Evolutionary conservation across 2,797 vertebrate genomes (phyloP), one percentile per base, ranked within the genome.

Genomic region (Chaunax sp.): DNA sequence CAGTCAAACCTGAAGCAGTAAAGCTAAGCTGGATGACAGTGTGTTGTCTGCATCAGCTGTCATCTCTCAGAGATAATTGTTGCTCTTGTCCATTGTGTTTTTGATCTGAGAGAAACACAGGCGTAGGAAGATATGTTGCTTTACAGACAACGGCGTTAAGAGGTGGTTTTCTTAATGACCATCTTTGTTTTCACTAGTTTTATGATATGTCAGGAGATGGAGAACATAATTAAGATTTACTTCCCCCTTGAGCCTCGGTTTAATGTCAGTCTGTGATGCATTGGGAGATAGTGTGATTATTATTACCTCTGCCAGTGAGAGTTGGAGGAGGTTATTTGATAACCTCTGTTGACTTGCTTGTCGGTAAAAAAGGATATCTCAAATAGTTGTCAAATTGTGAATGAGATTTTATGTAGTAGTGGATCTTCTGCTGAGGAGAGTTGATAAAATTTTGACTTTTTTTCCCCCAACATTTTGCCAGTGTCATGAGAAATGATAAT

Each of bases 71-170:
- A 84, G 64, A 83, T 90, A 85, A 88, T 88, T 89, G 64, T 47
- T 61, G 61, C 64, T 52, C 81, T 85, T 81, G 83, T 86, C 81
- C 61, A 78, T 91, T 83, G 84, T 10, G 18, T 75, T 75, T 82
- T 63, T 81, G 71, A 87, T 87, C 72, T 62, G 68, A 63, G 58
- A 72, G 47, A 83, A 68, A 67, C 6, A 9, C 53, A 63, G 55
- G 44, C 50, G 1, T 57, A 38, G 33, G 26, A 55, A 67, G 46
- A 67, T 23, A 13, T 56, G 45, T 58, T 7, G 4, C 46, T 72
- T 67, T 41, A 65, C 47, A 77, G 61, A 63, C 8, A 53, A 22
- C 2, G 3, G 30, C 61, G 60, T 65, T 30, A 72, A 84, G 50
- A 71, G 66, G 50, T 77, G 44, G 15, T 28, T 69, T 75, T 73